Base-by-base conservation (phyloP, 1,140 invertebrate species). In the Ceratina calcarata region DNA sequence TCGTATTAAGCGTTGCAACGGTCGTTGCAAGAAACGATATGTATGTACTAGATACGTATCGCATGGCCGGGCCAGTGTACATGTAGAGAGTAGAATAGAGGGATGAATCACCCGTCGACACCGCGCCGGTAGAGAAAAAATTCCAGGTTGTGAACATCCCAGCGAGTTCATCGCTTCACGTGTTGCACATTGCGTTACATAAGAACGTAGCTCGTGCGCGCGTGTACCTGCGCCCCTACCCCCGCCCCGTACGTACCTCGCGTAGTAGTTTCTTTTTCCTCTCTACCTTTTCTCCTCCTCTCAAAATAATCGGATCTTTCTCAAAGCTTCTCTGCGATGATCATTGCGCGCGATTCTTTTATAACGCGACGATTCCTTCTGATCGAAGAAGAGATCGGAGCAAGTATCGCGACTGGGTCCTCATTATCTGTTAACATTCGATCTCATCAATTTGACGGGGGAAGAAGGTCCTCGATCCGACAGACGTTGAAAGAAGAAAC, bases 141-240 rank as follows among this genome's bases (percentile, higher is more conserved):
- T 45, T 76, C 32, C 24, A 67, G 32, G 13, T 65, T 20, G 24
- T 24, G 49, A 53, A 74, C 61, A 58, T 66, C 22, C 18, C 37
- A 20, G 15, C 37, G 22, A 32, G 37, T 77, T 49, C 24, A 10
- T 15, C 37, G 20, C 55, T 75, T 73, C 71, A 67, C 78, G 71
- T 75, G 71, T 72, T 73, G 37, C 61, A 8, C 37, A 18, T 55
- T 32, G 37, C 37, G 24, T 79, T 72, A 73, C 61, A 24, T 66
- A 73, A 79, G 61, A 58, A 20, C 13, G 22, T 69, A 16, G 7
- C 8, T 13, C 24, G 20, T 20, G 15, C 69, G 10, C 49, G 51
- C 18, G 49, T 18, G 45, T 24, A 69, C 55, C 74, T 37, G 37
- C 22, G 51, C 20, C 32, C 20, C 20, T 18, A 22, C n/a, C 18